These are phyloP conservation scores for Rhinopomastus cyanomelas DNA, from an alignment of 2,113 vertebrate species.

Conservation along the genomic window DNA sequence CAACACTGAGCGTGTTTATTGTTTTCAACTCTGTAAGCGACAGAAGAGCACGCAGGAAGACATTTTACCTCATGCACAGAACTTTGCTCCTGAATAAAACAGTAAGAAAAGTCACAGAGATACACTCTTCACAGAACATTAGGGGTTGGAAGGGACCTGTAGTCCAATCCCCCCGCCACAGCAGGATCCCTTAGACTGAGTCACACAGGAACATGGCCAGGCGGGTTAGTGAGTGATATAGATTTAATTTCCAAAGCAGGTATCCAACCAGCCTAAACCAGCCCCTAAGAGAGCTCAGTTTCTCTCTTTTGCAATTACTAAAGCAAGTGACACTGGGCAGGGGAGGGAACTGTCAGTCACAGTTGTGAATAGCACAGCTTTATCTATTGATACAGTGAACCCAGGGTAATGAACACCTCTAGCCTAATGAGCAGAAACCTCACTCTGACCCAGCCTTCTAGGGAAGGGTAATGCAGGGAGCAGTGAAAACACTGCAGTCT, in stretches of 20 bases:
- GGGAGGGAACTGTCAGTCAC: constrained; percentile 15
- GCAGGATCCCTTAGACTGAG: no score
- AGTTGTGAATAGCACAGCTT: constrained; percentile 24
- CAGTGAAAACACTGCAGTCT: neutral
- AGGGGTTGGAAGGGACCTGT: no score
- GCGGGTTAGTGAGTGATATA: neutral
- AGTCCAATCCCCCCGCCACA: no score
- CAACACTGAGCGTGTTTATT: neutral
- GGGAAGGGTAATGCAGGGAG: constrained; percentile 4
- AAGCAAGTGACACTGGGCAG: neutral
- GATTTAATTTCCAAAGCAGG: neutral
- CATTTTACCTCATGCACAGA: neutral
- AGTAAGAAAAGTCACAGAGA: neutral
- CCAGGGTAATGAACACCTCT: constrained; percentile 18
- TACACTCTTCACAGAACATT: neutral
- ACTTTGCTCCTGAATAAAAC: neutral
- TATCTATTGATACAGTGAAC: constrained; percentile 9
- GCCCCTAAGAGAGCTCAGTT: neutral
- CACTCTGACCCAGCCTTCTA: neutral
- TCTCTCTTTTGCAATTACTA: neutral
- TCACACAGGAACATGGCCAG: no score
- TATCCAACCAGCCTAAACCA: neutral
- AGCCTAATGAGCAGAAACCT: constrained; percentile 26
- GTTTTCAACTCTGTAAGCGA: neutral
- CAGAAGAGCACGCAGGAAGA: neutral